A percentile compares a stretch with the other conserved stretches of the same genome.
Conservation (phyloP, 2,113 vertebrate genomes). For the Eptesicus fuscus region DNA sequence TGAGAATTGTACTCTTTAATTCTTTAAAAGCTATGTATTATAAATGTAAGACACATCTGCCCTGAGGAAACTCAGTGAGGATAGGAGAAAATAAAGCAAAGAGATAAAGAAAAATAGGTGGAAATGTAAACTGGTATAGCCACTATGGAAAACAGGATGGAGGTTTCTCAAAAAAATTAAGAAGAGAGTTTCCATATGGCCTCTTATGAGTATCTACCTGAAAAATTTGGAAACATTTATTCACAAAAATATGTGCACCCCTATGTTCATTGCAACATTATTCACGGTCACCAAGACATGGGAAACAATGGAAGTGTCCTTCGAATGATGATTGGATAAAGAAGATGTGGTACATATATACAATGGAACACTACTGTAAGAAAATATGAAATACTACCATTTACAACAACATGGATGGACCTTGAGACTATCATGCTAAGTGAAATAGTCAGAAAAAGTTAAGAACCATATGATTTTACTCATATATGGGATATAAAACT, state of each 20-base stretch:
- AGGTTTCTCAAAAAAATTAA: not conserved
- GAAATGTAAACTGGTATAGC: not conserved
- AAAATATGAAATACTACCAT: not conserved
- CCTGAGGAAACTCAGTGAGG: not conserved
- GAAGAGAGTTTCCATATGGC: not conserved
- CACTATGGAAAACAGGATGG: not conserved
- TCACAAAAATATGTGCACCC: not conserved
- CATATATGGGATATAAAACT: not conserved
- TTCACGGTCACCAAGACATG: not conserved
- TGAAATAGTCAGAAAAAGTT: not conserved
- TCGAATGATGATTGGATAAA: not conserved
- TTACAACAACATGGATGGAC: not conserved
- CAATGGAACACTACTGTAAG: not conserved
- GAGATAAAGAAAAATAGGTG: not conserved
- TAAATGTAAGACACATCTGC: not conserved
- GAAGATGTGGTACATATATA: not conserved
- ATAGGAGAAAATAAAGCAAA: not conserved
- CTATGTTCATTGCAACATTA: not conserved
- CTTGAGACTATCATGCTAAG: not conserved
- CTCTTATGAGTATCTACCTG: not conserved
- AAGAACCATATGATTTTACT: not conserved
- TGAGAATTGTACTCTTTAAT: not conserved
- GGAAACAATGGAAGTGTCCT: not conserved
- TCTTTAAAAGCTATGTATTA: not conserved
- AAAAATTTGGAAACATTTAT: not conserved